A percentile compares a stretch with the other conserved stretches of the same genome.
phyloP scores from a whole-genome alignment of 2,113 vertebrate genomes.

The Atherinomorus stipes region DNA sequence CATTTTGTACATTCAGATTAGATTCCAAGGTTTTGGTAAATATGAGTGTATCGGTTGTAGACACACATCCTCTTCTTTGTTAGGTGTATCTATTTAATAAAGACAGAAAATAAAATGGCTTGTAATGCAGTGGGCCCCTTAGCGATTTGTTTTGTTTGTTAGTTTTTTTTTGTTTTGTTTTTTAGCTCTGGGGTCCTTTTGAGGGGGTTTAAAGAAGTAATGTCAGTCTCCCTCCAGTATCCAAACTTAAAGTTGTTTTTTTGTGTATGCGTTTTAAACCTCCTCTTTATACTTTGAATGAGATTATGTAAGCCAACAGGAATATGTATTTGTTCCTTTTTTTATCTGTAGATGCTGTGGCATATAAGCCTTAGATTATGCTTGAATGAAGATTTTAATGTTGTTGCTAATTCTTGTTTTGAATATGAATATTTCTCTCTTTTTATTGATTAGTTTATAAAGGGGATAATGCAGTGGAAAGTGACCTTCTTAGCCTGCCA shows the following conservation, averaged over 20 bases:
- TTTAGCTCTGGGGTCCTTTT: conserved; percentile 8
- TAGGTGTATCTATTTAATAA: conserved; percentile 15
- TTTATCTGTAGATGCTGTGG: no score
- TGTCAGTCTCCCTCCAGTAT: neutral
- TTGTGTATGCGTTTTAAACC: conserved; percentile 2
- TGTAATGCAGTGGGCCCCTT: conserved; percentile 9
- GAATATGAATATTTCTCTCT: no score
- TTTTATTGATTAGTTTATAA: no score
- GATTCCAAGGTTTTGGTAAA: neutral
- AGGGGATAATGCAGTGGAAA: no score
- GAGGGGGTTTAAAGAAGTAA: neutral
- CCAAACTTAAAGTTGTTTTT: neutral
- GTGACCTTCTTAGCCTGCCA: no score
- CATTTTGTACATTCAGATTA: neutral
- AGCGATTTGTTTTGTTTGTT: no score
- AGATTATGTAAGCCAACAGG: no score
- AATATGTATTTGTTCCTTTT: no score
- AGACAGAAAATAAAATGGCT: conserved; percentile 6
- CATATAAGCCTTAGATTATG: no score
- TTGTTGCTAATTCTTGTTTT: no score
- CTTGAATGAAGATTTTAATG: no score
- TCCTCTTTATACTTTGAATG: conserved; percentile 12
- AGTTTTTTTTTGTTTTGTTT: no score
- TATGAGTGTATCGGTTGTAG: neutral
- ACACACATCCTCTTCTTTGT: neutral